These are phyloP conservation scores for Girardinichthys multiradiatus DNA, from an alignment of 2,113 vertebrate genomes.

Conservation along the genomic window DNA sequence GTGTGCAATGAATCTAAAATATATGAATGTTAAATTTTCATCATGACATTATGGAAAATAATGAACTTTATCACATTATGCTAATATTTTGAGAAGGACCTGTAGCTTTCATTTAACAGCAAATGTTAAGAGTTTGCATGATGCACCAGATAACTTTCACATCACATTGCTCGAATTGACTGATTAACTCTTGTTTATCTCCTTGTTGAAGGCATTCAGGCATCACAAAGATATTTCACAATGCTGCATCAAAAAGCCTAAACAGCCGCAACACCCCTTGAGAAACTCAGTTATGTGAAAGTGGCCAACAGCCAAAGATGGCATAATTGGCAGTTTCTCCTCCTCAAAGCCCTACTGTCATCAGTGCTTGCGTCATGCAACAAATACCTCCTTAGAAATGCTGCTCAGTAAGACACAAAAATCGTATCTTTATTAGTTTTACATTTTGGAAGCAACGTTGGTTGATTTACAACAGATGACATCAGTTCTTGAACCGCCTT, in stretches of 20 bases:
- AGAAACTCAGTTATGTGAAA: constrained; percentile 71
- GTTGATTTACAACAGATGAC: constrained; percentile 16
- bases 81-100: no score
- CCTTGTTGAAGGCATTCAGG: constrained; percentile 46
- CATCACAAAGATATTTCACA: constrained; percentile 73
- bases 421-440: constrained; percentile 78
- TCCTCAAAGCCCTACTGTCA: constrained; percentile 65
- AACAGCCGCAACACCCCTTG: constrained; percentile 72
- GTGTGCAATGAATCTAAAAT: no score
- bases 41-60: no score
- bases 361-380: constrained; percentile 27
- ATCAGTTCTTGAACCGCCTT: constrained; percentile 6
- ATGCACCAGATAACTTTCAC: background rate
- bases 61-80: no score
- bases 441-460: constrained; percentile 65
- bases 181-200: background rate
- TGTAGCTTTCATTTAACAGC: background rate
- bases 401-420: constrained; percentile 62
- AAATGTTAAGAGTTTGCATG: background rate
- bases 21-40: no score
- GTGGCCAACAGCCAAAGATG: constrained; percentile 79
- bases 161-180: background rate
- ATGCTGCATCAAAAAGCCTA: constrained; percentile 66
- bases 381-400: constrained; percentile 51
- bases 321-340: constrained; percentile 69